Percentiles rank a stretch among this genome's conserved stretches.
phyloP scores from a whole-genome alignment of 2,113 vertebrate genomes.

The Paramormyrops kingsleyae region DNA sequence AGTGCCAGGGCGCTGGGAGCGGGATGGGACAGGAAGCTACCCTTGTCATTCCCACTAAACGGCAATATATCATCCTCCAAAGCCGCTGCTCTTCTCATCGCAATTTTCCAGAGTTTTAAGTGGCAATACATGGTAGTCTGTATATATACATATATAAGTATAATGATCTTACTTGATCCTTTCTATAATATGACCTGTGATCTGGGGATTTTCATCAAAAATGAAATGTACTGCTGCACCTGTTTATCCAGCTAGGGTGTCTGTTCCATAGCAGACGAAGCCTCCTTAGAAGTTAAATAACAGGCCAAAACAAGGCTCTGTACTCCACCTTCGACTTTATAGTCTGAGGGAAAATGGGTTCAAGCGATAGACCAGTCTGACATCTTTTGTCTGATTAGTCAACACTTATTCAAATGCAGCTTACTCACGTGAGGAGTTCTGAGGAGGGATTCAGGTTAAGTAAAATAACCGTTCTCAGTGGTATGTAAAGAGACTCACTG shows the following conservation, averaged over 20 bases:
- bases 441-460: not conserved
- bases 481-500: not conserved
- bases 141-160: not conserved
- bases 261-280: not conserved
- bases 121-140: not conserved
- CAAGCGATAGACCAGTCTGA: not conserved
- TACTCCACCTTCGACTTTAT: not conserved
- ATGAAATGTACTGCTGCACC: not conserved
- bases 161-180: not conserved
- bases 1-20: conserved; percentile 21
- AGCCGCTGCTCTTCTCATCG: not conserved
- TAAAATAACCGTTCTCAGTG: not conserved
- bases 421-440: not conserved
- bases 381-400: not conserved
- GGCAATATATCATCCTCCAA: not conserved
- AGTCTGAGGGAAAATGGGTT: not conserved
- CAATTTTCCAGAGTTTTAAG: not conserved
- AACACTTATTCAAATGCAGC: not conserved
- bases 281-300: not conserved
- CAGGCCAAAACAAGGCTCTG: not conserved
- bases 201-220: not conserved
- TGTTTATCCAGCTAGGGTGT: not conserved
- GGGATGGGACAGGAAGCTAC: not conserved
- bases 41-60: not conserved
- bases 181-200: not conserved